Percentiles rank a stretch among this genome's conserved stretches.
Conservation (phyloP, 2,797 vertebrate genomes). For the Acanthopagrus latus region DNA sequence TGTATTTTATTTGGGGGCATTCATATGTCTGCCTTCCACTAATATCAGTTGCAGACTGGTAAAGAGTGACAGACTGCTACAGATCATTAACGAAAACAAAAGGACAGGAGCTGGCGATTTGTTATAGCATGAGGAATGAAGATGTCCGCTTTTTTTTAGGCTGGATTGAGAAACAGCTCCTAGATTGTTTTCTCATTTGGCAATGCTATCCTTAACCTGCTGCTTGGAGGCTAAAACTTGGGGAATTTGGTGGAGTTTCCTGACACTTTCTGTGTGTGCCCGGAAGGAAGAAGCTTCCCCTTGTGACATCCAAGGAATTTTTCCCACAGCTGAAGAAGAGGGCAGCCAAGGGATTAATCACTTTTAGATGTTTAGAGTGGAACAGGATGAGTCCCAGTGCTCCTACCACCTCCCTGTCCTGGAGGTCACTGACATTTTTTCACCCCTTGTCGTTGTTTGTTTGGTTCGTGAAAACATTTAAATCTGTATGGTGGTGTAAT, state of each 20-base stretch:
- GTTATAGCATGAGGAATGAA: background rate
- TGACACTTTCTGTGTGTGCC: slow-evolving; percentile 67
- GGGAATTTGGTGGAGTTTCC: slow-evolving; percentile 63
- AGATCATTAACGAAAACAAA: background rate
- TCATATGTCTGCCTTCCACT: background rate
- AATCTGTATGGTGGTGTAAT: background rate
- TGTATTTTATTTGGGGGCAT: background rate
- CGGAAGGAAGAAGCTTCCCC: slow-evolving; percentile 69
- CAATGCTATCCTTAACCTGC: slow-evolving; percentile 47
- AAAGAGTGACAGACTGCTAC: background rate
- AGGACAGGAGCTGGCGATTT: background rate
- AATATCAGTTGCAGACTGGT: background rate
- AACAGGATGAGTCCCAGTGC: slow-evolving; percentile 45
- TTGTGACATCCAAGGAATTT: slow-evolving; percentile 79
- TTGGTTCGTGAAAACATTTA: slow-evolving; percentile 2
- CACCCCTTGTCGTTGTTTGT: background rate
- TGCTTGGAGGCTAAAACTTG: slow-evolving; percentile 34
- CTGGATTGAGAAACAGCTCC: slow-evolving; percentile 1
- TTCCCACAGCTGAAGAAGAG: slow-evolving; percentile 78
- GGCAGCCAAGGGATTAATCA: slow-evolving; percentile 64
- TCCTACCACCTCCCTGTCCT: slow-evolving; percentile 58
- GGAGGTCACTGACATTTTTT: slow-evolving; percentile 35
- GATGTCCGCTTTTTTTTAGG: background rate
- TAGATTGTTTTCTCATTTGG: slow-evolving; percentile 25
- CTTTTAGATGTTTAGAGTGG: slow-evolving; percentile 60